Base-by-base conservation (phyloP, 1,140 invertebrate species). In the Myzus persicae region DNA sequence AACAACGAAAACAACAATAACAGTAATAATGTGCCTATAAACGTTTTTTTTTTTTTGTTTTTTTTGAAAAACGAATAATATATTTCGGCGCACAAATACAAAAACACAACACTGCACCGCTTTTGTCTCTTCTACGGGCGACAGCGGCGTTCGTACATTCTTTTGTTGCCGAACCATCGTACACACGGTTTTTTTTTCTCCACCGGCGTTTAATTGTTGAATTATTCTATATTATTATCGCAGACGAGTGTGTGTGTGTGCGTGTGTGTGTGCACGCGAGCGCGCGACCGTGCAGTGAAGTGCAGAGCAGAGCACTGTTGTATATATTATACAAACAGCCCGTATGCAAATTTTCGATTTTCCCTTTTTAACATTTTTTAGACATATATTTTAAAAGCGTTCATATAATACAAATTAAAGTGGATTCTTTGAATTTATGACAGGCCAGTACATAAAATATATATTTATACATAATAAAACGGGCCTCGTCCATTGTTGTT, bases 341-440 rank as follows among this genome's bases (percentile, higher is more conserved):
- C 46, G 87, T 89, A 89, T 89, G 87, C 87, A 90, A 90, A 90
- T 90, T 90, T 90, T 90, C 88, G 48, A 90, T 59, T 90, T 90
- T 59, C 36, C 36, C 36, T 89, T 89, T 89, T 89, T 38, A 89
- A 89, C 87, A 89, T 90, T 90, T 90, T 90, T 90, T 59, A 90
- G 54, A 59, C 88, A 59, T 90, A 90, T 89, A 89, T 51, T 89
- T 89, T 36, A 51, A 51, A 90, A 18, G 88, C 51, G 38, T 90
- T 51, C 88, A 31, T 59, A 90, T 44, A 9, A 44, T 89, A 89
- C 87, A 89, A 90, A 90, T 90, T 90, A 90, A 90, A 59, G 88
- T 67, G 89, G 89, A 90, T 67, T 90, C 51, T 90, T 67, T 67
- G 54, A 90, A 90, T 90, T 59, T 89, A 89, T 54, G 88, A 89